Base-by-base conservation (phyloP, 92 coral and sea anemone species). In the Scolanthus callimorphus region DNA sequence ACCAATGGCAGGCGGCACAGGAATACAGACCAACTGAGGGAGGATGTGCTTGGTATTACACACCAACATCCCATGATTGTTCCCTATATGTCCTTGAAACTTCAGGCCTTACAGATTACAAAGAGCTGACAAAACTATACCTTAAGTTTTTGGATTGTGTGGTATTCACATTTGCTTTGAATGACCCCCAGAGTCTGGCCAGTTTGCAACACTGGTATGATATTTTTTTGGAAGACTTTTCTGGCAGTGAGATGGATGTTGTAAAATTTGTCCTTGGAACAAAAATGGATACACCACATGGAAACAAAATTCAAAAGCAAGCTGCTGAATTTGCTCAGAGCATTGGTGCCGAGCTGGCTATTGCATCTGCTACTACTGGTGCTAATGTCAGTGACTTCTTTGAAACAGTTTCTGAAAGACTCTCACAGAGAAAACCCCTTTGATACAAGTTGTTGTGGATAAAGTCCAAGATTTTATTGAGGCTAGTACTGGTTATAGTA, bases 261-360 rank as follows among this genome's bases (percentile, higher is more conserved):
- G 11, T 49, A 17, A 84, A 84, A 53, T 69, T 65, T 73, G 90
- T 84, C 11, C 51, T 84, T 10, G 90, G 85, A 25, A 77, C 81
- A 1, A 84, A 84, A 48, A 48, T 66, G 43, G 85, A 84, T 43
- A 55, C 63, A 22, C 75, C 37, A 34, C 67, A 47, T 3, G 48
- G 50, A 12, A 3, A 43, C 12, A 39, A 52, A 43, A 53, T 84
- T 56, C 85, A 84, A 78, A 50, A 24, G 26, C 58, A 78, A 24
- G 81, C 74, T 0, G 45, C 31, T 9, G 25, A 46, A 11, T 84
- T 84, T 55, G 85, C 90, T 6, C 39, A 58, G 3, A 30, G 57
- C 25, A 78, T 78, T 46, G 67, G 76, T 11, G 90, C 85, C 29
- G 71, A 46, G 30, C 53, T 84, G 25, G 50, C 43, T 67, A 55